Percentiles rank a stretch among this genome's conserved stretches.
These are phyloP conservation scores for Myopa testacea DNA, from an alignment of 2,888 invertebrate genomes.

Conservation along the genomic window DNA sequence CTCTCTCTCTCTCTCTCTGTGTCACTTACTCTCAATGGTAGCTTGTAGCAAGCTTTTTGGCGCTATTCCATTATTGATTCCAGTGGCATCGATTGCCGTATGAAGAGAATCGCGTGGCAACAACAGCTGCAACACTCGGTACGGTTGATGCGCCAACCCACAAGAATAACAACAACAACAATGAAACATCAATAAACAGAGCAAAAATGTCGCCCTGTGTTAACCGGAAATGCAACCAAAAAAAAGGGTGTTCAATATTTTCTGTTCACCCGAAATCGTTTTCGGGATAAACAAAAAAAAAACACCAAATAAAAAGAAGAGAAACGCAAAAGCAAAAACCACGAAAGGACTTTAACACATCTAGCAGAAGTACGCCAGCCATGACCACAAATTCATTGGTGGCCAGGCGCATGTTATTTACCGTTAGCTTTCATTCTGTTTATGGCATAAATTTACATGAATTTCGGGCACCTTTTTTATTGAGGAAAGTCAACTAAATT, in stretches of 20 bases:
- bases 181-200: background rate
- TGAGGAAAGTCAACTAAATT: too few relatives aligned
- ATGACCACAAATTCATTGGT: conserved; percentile 9
- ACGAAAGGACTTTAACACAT: conserved; percentile 3
- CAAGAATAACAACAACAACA: too few relatives aligned
- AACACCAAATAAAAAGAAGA: background rate
- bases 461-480: too few relatives aligned
- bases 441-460: background rate
- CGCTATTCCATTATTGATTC: background rate
- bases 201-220: background rate
- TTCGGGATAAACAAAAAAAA: background rate
- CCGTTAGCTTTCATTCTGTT: background rate
- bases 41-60: background rate
- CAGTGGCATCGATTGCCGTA: background rate
- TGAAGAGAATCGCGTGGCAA: background rate
- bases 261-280: background rate
- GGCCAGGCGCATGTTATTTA: conserved; percentile 8
- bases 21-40: too few relatives aligned
- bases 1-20: too few relatives aligned
- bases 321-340: background rate
- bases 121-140: background rate
- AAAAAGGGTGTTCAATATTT: background rate
- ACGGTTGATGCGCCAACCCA: background rate
- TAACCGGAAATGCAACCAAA: background rate
- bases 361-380: background rate